phyloP scores from a whole-genome alignment of 2,797 vertebrate genomes.

The Hylomyscus alleni region DNA sequence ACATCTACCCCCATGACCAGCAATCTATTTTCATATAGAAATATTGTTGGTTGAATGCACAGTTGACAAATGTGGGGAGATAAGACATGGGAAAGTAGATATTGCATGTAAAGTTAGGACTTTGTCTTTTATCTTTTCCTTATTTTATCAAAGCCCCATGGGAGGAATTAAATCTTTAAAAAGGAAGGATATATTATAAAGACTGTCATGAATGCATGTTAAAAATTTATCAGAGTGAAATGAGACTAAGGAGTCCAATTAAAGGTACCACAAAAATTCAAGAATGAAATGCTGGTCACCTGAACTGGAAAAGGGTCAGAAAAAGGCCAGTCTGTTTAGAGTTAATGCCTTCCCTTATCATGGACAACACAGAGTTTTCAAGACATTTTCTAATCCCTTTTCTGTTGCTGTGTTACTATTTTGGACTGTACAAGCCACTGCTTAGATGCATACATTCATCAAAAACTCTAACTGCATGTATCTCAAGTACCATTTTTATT shows the following conservation, averaged over 20 bases:
- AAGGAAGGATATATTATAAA: background rate
- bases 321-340: constrained; percentile 16
- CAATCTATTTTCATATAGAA: background rate
- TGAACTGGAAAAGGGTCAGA: background rate
- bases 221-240: constrained; percentile 45
- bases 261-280: background rate
- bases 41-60: background rate
- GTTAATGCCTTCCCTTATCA: background rate
- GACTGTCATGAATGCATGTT: background rate
- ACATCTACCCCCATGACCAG: background rate
- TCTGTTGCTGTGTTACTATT: background rate
- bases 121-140: background rate
- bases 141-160: background rate
- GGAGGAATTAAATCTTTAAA: constrained; percentile 30
- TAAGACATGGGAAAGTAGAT: background rate
- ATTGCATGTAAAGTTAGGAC: background rate
- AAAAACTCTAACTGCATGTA: background rate
- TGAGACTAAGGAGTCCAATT: background rate
- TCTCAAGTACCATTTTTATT: constrained; percentile 20
- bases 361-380: background rate
- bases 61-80: background rate
- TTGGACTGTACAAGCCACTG: background rate
- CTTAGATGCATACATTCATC: background rate
- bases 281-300: background rate
- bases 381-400: background rate